These are phyloP conservation scores for Holocentrus rufus DNA, from an alignment of 2,797 vertebrate genomes.

Conservation along the genomic window DNA sequence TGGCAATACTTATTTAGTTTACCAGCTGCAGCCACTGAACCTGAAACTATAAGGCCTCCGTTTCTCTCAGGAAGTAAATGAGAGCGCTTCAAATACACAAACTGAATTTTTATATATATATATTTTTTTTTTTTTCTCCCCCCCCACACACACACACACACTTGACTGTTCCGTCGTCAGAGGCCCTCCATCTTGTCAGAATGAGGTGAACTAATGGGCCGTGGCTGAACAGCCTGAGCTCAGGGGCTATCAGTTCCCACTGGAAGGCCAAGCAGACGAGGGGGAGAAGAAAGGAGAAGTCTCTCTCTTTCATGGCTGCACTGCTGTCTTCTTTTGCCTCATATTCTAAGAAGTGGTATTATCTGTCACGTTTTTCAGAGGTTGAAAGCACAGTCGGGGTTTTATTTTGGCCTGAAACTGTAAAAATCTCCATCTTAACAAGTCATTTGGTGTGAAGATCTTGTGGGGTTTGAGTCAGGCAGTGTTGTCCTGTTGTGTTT, in stretches of 20 bases:
- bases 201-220: constrained; percentile 75
- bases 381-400: background rate
- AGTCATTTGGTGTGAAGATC: too few species aligned
- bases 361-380: background rate
- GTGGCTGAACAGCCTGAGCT: constrained; percentile 71
- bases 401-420: background rate
- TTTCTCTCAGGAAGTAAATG: constrained; percentile 59
- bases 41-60: constrained; percentile 61
- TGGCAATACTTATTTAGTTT: constrained; percentile 66
- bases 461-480: too few species aligned
- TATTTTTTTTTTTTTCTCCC: constrained; percentile 23
- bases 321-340: constrained; percentile 25
- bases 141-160: constrained; percentile 43
- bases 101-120: constrained; percentile 45
- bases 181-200: constrained; percentile 77
- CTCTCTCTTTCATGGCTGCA: constrained; percentile 30
- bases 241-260: constrained; percentile 73
- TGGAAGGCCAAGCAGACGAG: constrained; percentile 59
- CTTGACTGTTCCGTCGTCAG: constrained; percentile 68
- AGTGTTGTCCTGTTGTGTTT: too few species aligned
- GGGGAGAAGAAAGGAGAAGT: constrained; percentile 40
- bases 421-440: too few species aligned
- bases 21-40: constrained; percentile 71
- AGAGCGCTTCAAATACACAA: constrained; percentile 48
- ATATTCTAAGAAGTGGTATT: background rate